Percentiles rank a stretch among this genome's conserved stretches.
Evolutionary conservation across 2,113 vertebrate genomes (phyloP).

Genomic region (Gulo gulo): DNA sequence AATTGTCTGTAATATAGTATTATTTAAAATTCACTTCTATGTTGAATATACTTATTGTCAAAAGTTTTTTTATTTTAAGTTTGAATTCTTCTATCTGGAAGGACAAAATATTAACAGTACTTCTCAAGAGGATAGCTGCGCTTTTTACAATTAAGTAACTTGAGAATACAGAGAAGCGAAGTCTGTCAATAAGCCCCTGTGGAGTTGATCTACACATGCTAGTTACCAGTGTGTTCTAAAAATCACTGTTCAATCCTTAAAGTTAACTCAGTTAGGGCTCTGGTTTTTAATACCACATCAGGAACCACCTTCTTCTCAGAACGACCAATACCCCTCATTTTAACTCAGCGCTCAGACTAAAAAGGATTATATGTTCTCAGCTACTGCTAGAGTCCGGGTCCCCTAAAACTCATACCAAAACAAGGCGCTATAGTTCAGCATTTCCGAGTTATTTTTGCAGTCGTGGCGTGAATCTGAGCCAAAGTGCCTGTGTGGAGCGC

Average conservation of each 20-base stretch:
- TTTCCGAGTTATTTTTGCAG: not conserved
- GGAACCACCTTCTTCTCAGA: not conserved
- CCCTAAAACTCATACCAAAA: not conserved
- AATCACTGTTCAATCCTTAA: not conserved
- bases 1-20: not conserved
- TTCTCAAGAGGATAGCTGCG: not conserved
- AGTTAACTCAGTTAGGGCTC: not conserved
- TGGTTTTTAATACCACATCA: not conserved
- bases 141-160: not conserved
- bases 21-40: not conserved
- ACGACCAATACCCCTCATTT: not conserved
- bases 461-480: not conserved
- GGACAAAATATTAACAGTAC: not conserved
- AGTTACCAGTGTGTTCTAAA: not conserved
- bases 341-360: not conserved
- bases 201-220: not conserved
- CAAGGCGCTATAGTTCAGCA: not conserved
- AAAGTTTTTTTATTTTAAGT: not conserved
- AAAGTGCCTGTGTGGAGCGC: rapidly evolving
- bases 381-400: not conserved
- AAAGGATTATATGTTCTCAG: not conserved
- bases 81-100: not conserved
- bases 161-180: not conserved
- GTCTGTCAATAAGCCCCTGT: not conserved
- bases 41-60: not conserved